Conservation (phyloP, 2,888 invertebrate genomes). For the Drosophila neonasuta region DNA sequence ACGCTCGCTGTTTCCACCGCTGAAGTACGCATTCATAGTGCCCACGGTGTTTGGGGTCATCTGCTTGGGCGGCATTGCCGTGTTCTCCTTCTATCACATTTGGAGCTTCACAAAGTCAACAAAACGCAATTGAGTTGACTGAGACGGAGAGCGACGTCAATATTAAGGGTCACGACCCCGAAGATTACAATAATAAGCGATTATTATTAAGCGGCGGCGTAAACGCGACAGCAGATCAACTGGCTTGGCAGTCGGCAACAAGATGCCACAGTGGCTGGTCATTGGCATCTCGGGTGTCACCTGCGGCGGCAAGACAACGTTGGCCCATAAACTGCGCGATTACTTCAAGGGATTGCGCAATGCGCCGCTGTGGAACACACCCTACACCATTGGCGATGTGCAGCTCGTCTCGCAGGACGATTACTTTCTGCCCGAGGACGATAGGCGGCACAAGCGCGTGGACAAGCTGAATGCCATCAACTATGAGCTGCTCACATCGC, state of each 20-base stretch:
- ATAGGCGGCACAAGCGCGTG: conserved; percentile 86
- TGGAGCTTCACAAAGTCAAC: conserved; percentile 73
- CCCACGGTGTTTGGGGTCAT: conserved; percentile 85
- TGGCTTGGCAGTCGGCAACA: conserved; percentile 63
- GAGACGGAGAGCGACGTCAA: conserved; percentile 16
- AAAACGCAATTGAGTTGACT: conserved; percentile 42
- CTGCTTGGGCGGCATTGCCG: conserved; percentile 86
- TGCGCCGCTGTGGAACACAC: conserved; percentile 76
- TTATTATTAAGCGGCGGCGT: conserved; percentile 15
- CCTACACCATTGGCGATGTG: conserved; percentile 81
- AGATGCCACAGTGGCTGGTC: conserved; percentile 84
- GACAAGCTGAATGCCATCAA: conserved; percentile 88
- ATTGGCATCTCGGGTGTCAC: conserved; percentile 91
- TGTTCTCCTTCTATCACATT: conserved; percentile 85
- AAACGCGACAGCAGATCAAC: conserved; percentile 33
- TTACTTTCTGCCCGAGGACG: conserved; percentile 88
- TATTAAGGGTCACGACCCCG: conserved; percentile 30
- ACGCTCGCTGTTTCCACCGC: conserved; percentile 83
- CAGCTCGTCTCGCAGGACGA: conserved; percentile 88
- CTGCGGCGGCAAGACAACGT: conserved; percentile 91
- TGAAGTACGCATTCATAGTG: conserved; percentile 84
- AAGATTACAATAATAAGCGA: conserved; percentile 37
- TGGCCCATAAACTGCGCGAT: conserved; percentile 84
- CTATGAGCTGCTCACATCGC: conserved; percentile 87
- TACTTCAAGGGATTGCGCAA: conserved; percentile 78